Base-by-base conservation (phyloP, 2,888 invertebrate genomes). In the Amphipyra berbera region DNA sequence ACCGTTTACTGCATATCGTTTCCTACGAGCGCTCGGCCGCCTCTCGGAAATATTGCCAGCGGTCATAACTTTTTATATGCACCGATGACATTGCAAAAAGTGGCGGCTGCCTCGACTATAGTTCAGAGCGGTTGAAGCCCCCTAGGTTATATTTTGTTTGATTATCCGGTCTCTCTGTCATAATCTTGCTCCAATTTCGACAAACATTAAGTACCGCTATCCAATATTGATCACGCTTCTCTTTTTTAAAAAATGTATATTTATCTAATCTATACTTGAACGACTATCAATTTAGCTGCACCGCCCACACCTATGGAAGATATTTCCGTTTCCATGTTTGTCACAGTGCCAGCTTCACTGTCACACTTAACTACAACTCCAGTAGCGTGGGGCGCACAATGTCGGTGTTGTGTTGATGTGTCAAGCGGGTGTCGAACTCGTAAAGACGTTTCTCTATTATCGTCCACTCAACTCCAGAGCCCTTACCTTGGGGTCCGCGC, bases 41-140 rank as follows among this genome's bases (percentile, higher is more conserved):
- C 88, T 85, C 90, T 90, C 87, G 86, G 88, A 93, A 95, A 95
- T 95, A 95, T 95, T 92, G 89, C 90, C 94, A 87, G 88, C 83
- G 94, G 91, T 92, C 94, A 95, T 95, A 95, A 95, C 94, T 94
- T 95, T 95, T 95, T 95, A 95, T 95, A 94, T 94, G 93, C 93
- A 92, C 86, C 91, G 94, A 94, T 94, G 95, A 94, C 94, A 94
- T 91, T 91, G 94, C 95, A 93, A 90, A 94, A 94, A 93, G 88
- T 90, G 91, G 86, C 88, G 84, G 83, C 79, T 83, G 81, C 78
- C 82, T 78, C 63, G 76, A 61, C 76, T 79, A 85, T 75, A 81
- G 64, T 54, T 65, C 69, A 68, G 89, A 88, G 93, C 67, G 83
- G 90, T 69, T 81, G 41, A 15, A 58, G 76, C 73, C 71, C 49